A percentile compares a stretch with the other conserved stretches of the same genome.
Conservation (phyloP, 2,797 vertebrate genomes). For the Cynodonichthys magdalenae region DNA sequence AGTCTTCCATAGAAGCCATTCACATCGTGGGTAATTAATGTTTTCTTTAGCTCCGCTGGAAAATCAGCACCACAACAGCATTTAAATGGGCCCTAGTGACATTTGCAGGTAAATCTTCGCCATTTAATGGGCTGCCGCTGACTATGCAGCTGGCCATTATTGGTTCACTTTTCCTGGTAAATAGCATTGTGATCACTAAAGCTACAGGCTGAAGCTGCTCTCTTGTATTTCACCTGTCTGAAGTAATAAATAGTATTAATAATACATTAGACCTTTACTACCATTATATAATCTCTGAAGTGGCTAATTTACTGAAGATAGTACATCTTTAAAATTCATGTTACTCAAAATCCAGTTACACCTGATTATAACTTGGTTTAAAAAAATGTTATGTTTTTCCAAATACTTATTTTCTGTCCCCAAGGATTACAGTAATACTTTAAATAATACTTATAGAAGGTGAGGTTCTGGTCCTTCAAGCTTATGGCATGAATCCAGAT, state of each 20-base stretch:
- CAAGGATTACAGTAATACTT: too few relatives aligned
- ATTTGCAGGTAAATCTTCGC: slow-evolving; percentile 15
- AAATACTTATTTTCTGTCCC: neutral
- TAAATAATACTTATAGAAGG: too few relatives aligned
- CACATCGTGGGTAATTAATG: neutral
- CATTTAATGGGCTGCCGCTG: slow-evolving; percentile 25
- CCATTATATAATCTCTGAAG: neutral
- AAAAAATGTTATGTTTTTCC: neutral
- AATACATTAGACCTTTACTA: neutral
- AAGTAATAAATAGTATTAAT: slow-evolving; percentile 1
- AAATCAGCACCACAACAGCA: neutral
- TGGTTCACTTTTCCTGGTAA: neutral
- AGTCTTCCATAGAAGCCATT: neutral
- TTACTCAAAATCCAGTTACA: neutral
- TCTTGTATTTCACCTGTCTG: neutral
- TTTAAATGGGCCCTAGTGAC: slow-evolving; percentile 1
- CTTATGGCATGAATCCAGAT: slow-evolving; percentile 4
- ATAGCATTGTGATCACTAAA: slow-evolving; percentile 8
- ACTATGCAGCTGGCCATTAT: slow-evolving; percentile 4
- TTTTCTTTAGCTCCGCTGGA: slow-evolving; percentile 4
- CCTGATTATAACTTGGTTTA: neutral
- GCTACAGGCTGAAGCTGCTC: slow-evolving; percentile 9
- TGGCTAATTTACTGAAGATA: neutral
- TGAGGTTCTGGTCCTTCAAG: slow-evolving; percentile 8
- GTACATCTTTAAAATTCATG: neutral